Evolutionary conservation across 2,888 invertebrate genomes (phyloP), one percentile per base, ranked within the genome.

Genomic region (Drosophila niveifrons): DNA sequence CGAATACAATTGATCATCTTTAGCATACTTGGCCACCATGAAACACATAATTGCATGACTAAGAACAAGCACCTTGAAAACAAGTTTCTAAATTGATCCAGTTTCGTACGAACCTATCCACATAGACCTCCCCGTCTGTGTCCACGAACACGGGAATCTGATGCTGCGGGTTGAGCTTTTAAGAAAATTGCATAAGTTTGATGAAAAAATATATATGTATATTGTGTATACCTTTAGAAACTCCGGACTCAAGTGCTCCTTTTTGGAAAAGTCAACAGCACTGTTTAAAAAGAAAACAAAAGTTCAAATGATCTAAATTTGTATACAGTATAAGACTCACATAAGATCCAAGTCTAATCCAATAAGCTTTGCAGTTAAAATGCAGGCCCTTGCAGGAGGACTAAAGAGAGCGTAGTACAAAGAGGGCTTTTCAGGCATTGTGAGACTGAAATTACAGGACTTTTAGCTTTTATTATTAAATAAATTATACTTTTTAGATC

Each of bases 131-230:
- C 11, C 81, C 82, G 47, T 94, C 94, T 47, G 93, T 93, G 79
- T 94, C 93, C 9, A 91, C 81, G 39, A 95, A 90, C 11, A 94
- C 93, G 7, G 95, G 95, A 44, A 95, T 90, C 28, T 94, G 93
- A 81, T 94, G 94, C 76, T 93, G 93, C 0, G 94, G 94, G 89
- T 94, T 94, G 1, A 94, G 79, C 94, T 94, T 84, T 6, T 56
- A 34, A 18, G 4, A 4, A 18, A n/a, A 1, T 3, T 7, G 8
- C 28, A 11, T 34, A 8, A 17, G n/a, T 23, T 8, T 0, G 29
- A 7, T 15, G 11, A n/a, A 17, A 10, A 23, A 8, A 9, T 9
- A 7, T 3, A 9, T 13, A 34, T 17, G 15, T 23, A 23, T 47
- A 0, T 2, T n/a, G 11, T 34, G n/a, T 4, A 36, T 6, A 91